A percentile compares a stretch with the other conserved stretches of the same genome.
Evolutionary conservation across 2,888 invertebrate genomes (phyloP).

Genomic region (Phlogophora meticulosa): DNA sequence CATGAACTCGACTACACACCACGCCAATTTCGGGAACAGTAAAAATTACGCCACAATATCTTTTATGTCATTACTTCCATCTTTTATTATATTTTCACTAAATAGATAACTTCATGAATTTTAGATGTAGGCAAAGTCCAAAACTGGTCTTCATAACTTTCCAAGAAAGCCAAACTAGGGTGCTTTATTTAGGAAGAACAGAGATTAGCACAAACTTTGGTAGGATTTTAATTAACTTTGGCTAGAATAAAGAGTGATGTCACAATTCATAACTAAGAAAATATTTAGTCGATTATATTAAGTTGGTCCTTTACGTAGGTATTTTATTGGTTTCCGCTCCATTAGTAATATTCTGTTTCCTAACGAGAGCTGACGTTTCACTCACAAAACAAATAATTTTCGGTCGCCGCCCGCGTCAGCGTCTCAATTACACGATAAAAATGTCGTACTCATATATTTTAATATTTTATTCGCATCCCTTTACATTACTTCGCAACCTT

Average conservation of each 20-base stretch:
- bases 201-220: conserved; percentile 56
- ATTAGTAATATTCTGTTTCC: conserved; percentile 15
- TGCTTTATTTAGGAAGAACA: conserved; percentile 59
- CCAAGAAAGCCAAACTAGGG: conserved; percentile 50
- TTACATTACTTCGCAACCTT: conserved; percentile 34
- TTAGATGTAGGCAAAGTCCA: conserved; percentile 45
- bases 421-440: conserved; percentile 53
- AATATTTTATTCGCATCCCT: conserved; percentile 46
- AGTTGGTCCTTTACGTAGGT: neutral
- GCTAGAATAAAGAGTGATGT: conserved; percentile 48
- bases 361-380: conserved; percentile 7
- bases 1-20: conserved; percentile 58
- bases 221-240: conserved; percentile 58
- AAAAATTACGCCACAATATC: conserved; percentile 64
- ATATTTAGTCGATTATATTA: conserved; percentile 14
- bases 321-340: conserved; percentile 6
- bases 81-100: conserved; percentile 55
- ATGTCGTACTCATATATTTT: conserved; percentile 42
- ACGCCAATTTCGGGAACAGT: conserved; percentile 64
- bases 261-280: conserved; percentile 46
- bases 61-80: conserved; percentile 52
- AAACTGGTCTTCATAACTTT: conserved; percentile 52
- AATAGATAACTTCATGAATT: conserved; percentile 59
- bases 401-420: conserved; percentile 19
- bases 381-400: conserved; percentile 22